Base-by-base conservation (phyloP, 2,888 invertebrate species). In the Hecatera dysodea region DNA sequence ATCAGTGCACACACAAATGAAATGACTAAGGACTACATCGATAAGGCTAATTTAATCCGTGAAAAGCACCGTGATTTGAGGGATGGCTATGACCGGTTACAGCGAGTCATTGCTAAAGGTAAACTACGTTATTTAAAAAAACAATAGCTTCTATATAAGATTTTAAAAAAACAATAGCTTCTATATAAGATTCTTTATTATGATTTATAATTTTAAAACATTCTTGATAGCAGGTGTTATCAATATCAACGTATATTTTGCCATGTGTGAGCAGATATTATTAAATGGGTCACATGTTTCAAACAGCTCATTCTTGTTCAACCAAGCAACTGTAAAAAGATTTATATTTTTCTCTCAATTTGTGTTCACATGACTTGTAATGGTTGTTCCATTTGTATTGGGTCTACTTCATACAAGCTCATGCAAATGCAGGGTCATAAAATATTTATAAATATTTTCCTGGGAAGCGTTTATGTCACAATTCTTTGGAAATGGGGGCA, bases 41-140 rank as follows among this genome's bases (percentile, higher is more conserved):
- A 96, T 80, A 97, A 97, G 88, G 97, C 98, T 0, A 98, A 98
- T 90, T 88, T 97, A 73, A 92, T 98, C 33, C 96, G 98, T 72
- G 97, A 97, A 11, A 97, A 98, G 87, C 98, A 98, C 91, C 94
- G 97, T 57, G 97, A 97, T 55, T 93, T 99, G 33, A 97, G 98
- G 82, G 98, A 98, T 85, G 98, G 98, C 50, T 98, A 97, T 88
- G 98, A 98, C 88, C 97, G 97, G 39, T 93, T 99, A 44, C 97
- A 98, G 83, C 96, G 97, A 66, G 93, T 98, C 72, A 97, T 98
- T 27, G 97, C 98, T 2, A 97, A 97, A 92, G 98, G 97, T 87
- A 82, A 42, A 42, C 2, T 61, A 50, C 27, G 50, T 62, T 56
- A 29, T 70, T 9, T 44, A 66, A 19, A 74, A 24, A 24, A 46